phyloP scores from a whole-genome alignment of 2,888 invertebrate species.

The Seira sanloemensis region DNA sequence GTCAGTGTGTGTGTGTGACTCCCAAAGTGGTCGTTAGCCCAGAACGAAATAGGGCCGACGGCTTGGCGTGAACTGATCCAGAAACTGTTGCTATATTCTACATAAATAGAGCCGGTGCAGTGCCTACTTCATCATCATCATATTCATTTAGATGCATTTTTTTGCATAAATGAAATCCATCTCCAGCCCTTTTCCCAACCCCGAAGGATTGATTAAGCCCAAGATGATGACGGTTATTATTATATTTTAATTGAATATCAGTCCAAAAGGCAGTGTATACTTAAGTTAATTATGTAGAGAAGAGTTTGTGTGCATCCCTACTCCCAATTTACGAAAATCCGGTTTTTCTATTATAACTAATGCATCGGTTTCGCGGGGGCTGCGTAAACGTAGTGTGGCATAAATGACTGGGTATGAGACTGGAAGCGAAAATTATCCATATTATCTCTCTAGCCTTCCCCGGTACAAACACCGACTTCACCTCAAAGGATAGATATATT shows the following conservation, averaged over 20 bases:
- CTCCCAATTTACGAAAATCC: constrained; percentile 36
- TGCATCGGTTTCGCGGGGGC: constrained; percentile 11
- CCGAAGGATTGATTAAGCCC: constrained; percentile 47
- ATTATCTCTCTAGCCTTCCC: constrained; percentile 28
- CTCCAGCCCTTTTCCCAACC: constrained; percentile 33
- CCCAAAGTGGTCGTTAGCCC: constrained; percentile 54
- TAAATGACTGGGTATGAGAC: constrained; percentile 10
- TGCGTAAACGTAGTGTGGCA: background rate
- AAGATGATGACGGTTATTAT: constrained; percentile 54
- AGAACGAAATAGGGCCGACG: constrained; percentile 39
- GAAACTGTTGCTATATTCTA: constrained; percentile 19
- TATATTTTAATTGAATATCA: constrained; percentile 58
- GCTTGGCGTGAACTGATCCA: constrained; percentile 17
- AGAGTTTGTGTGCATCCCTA: background rate
- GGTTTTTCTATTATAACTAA: constrained; percentile 34
- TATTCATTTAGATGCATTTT: background rate
- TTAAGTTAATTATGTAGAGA: constrained; percentile 46
- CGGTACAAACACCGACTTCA: background rate
- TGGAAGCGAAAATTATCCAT: constrained; percentile 38
- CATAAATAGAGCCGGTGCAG: background rate
- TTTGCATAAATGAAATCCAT: background rate
- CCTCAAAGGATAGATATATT: no score
- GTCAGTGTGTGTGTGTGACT: no score
- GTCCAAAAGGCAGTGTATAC: constrained; percentile 41
- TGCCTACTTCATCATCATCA: background rate